Conservation (phyloP, 2,113 vertebrate species). For the Corythaeola cristata region DNA sequence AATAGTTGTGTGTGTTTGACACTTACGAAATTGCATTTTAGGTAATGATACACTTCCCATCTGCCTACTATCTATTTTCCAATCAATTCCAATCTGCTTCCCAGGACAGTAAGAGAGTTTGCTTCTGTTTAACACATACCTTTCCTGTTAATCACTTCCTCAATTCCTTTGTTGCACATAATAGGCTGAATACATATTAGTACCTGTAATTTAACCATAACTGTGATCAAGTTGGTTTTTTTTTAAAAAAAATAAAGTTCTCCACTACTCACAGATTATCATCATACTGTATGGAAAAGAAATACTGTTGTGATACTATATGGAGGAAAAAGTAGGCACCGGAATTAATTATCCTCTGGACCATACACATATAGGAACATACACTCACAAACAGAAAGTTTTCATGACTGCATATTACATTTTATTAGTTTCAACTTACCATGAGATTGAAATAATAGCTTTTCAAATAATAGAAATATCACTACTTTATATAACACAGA, state of each 20-base stretch:
- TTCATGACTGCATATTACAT: background rate
- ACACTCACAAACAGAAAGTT: background rate
- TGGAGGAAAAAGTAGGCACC: background rate
- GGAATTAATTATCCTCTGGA: background rate
- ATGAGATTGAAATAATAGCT: background rate
- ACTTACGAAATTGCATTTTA: slow-evolving; percentile 44
- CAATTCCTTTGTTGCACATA: background rate
- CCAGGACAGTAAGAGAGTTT: background rate
- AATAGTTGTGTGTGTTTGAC: background rate
- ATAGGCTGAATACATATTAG: background rate
- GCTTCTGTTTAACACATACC: background rate
- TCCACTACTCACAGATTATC: background rate
- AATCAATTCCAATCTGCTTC: slow-evolving; percentile 46
- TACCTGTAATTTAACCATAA: background rate
- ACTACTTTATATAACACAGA: background rate
- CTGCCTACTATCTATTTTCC: slow-evolving; percentile 12
- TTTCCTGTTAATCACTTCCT: background rate
- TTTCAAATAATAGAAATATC: background rate
- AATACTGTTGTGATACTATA: background rate
- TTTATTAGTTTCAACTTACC: background rate
- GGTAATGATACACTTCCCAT: slow-evolving; percentile 39
- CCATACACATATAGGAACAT: background rate
- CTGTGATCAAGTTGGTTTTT: background rate
- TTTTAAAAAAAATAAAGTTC: background rate
- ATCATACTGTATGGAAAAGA: background rate